A percentile compares a stretch with the other conserved stretches of the same genome.
These are phyloP conservation scores for Microcebus jonahi DNA, from an alignment of 2,113 vertebrate species.

Conservation along the genomic window DNA sequence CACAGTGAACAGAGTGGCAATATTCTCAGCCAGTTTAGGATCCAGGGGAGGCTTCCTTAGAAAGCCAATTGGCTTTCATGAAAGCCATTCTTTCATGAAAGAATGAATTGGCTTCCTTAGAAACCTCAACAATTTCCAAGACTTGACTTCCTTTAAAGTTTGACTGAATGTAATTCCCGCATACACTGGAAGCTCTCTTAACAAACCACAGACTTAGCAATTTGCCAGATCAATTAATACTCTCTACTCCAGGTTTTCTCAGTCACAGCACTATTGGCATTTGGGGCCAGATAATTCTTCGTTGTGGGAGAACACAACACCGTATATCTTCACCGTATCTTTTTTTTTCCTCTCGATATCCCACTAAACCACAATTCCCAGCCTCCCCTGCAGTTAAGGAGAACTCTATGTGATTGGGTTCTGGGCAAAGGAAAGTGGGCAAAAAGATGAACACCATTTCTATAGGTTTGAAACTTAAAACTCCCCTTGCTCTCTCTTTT, in stretches of 20 bases:
- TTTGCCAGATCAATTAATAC: background rate
- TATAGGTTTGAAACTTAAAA: background rate
- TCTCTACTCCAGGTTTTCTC: background rate
- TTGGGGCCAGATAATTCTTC: background rate
- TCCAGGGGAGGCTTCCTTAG: background rate
- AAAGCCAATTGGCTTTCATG: no score
- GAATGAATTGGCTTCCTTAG: background rate
- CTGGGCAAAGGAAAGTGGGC: background rate
- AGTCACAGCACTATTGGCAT: background rate
- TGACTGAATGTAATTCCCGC: background rate
- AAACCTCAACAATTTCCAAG: slow-evolving; percentile 3
- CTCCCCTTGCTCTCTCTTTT: background rate
- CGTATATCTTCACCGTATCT: no score
- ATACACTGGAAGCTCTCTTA: background rate
- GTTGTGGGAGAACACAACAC: background rate
- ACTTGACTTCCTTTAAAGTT: background rate
- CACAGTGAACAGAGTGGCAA: background rate
- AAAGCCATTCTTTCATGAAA: no score
- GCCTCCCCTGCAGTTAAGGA: no score
- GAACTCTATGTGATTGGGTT: no score
- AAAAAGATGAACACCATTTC: background rate
- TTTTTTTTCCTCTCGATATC: background rate
- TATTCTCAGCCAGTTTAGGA: background rate
- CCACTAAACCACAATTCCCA: background rate
- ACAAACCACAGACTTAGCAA: background rate